Evolutionary conservation across 2,797 vertebrate species (phyloP), one percentile per base, ranked within the genome.

Genomic region (Argentina silus): DNA sequence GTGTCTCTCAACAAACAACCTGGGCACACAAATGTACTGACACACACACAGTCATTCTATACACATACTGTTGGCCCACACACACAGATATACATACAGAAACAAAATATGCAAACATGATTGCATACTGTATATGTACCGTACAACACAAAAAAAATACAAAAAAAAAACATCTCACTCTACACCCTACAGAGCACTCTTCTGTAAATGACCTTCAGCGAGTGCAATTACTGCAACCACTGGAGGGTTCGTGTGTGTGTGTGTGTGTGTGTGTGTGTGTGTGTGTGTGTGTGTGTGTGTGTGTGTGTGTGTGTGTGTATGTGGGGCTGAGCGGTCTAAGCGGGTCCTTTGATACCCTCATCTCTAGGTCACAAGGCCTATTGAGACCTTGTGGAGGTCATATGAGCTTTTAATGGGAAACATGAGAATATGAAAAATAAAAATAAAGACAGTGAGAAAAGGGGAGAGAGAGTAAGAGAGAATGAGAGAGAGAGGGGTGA

Each of bases 211-310:
- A 92, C 90, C 90, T 91, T 89, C 84, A 1, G 51, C 87, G 89
- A 89, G 85, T 83, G 90, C 88, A 92, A 91, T 92, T 92, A 91
- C 87, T 56, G 78, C 80, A 61, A 83, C 85, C 87, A 81, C 90
- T 59, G 62, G 55, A 9, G 50, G n/a, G 15, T 69, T 19, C 43
- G 12, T 9, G 6, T 47, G 17, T 45, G 53, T 44, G 87, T 85
- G 91, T 83, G 62, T 76, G 81, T 17, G 14, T 12, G 21, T 51
- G 69, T 23, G 45, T 61, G 43, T 60, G 55, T 60, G 19, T 70
- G 61, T 56, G 60, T 70, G 68, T 57, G 70, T 72, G 61, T 66
- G 15, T 55, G 62, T 73, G 42, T 66, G 63, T 70, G 27, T 66
- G 76, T 62, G 80, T 57, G 71, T 65, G 70, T 59, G 82, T 62